Base-by-base conservation (phyloP, 2,888 invertebrate species). In the Dimorphilus gyrociliatus region DNA sequence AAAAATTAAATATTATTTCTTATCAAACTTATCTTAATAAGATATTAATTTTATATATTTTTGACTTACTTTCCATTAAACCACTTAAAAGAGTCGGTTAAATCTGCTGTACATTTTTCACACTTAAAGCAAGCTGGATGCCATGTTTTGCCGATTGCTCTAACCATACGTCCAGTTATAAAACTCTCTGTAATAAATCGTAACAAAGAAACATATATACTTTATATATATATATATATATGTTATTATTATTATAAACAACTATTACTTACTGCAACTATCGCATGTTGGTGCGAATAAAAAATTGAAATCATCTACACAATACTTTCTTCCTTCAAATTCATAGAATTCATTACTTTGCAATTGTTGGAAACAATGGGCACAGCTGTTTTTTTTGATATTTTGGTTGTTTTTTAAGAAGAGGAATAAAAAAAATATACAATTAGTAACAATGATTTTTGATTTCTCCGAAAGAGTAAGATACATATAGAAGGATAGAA, bases 101-200 rank as follows among this genome's bases (percentile, higher is more conserved):
- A 68, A 60, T 85, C 82, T 36, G 76, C 74, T 45, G 71, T 72
- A 63, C 97, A 99, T 63, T 85, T 73, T 58, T 92, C 82, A 56
- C 97, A 99, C 15, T 81, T 75, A 71, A 99, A 99, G 63, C 97
- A 99, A 37, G 76, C 74, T 2, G 94, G 92, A 67, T 99, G 97
- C 97, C 97, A 99, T 63, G 84, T 90, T 19, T 84, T 75, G 54
- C 92, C 88, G 88, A 97, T 92, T 1, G 97, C 97, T 63, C 97
- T 97, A 57, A 99, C 97, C 26, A 99, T 97, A 34, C 97, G 76
- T 0, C 97, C 97, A 56, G 94, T 86, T 36, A 97, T 85, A 61
- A 97, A 97, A 64, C 90, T 88, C 16, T 78, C 78, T 78, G 54
- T 4, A 47, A 44, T 29, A 29, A 30, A 19, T 28, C 16, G 28